Conservation (phyloP, 2,888 invertebrate genomes). For the Actias luna region DNA sequence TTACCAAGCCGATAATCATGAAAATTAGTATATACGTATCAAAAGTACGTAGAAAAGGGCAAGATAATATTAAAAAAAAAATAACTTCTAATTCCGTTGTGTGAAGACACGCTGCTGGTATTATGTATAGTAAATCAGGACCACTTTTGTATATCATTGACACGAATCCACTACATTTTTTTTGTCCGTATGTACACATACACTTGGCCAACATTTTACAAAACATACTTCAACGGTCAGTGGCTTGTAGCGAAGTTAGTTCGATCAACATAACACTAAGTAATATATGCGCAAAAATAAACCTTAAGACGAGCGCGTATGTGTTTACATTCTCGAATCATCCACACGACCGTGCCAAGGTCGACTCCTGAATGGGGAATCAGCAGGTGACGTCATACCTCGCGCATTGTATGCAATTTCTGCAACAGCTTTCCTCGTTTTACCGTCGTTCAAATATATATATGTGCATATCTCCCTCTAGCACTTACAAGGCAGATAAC, state of each 20-base stretch:
- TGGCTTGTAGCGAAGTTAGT: background rate
- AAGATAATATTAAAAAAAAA: background rate
- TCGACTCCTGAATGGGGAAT: slow-evolving; percentile 23
- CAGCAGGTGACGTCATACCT: slow-evolving; percentile 28
- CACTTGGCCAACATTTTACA: slow-evolving; percentile 2
- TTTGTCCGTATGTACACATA: background rate
- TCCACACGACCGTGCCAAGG: slow-evolving; percentile 29
- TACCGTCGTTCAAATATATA: no score
- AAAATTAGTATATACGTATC: no score
- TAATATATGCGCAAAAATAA: background rate
- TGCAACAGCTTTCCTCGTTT: slow-evolving; percentile 12
- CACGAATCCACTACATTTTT: background rate
- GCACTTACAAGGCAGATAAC: no score
- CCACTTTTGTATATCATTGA: background rate
- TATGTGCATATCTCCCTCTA: no score
- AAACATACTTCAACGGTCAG: slow-evolving; percentile 6
- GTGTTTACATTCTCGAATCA: slow-evolving; percentile 7
- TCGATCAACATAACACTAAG: slow-evolving; percentile 1
- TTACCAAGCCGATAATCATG: no score
- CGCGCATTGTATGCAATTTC: slow-evolving; percentile 22
- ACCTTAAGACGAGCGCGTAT: background rate
- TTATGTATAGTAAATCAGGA: background rate
- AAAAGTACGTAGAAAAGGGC: no score
- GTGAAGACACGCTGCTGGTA: no score
- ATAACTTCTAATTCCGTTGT: background rate